phyloP scores from a whole-genome alignment of 2,797 vertebrate species.

The Hemitrygon akajei region DNA sequence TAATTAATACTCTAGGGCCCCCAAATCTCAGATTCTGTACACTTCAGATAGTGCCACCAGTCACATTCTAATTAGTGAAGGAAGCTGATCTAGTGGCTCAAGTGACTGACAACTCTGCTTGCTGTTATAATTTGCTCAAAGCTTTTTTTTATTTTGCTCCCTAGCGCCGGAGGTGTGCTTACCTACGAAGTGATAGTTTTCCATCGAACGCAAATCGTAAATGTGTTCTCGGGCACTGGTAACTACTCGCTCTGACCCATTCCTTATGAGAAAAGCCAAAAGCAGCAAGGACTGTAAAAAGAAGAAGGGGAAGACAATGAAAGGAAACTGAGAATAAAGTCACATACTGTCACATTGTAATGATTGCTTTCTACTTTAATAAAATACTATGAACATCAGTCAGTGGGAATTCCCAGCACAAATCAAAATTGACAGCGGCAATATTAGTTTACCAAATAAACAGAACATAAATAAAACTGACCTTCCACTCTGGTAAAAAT shows the following conservation, averaged over 20 bases:
- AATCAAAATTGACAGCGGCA: constrained; percentile 39
- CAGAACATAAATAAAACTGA: constrained; percentile 46
- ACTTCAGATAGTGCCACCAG: constrained; percentile 71
- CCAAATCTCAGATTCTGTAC: constrained; percentile 66
- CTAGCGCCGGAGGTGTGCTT: constrained; percentile 60
- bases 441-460: constrained; percentile 33
- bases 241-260: constrained; percentile 95
- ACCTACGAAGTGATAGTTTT: constrained; percentile 98
- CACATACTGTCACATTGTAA: background rate
- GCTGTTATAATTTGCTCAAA: constrained; percentile 74
- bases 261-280: constrained; percentile 92
- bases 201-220: constrained; percentile 94
- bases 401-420: constrained; percentile 22
- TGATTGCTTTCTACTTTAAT: constrained; percentile 29
- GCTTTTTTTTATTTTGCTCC: constrained; percentile 34
- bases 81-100: constrained; percentile 58
- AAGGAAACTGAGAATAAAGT: constrained; percentile 17
- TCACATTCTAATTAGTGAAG: constrained; percentile 74
- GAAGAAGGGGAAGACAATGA: constrained; percentile 28
- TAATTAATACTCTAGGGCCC: constrained; percentile 79
- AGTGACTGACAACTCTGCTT: constrained; percentile 66
- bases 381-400: constrained; percentile 32
- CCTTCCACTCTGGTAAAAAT: constrained; percentile 10
- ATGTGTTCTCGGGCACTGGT: constrained; percentile 97
- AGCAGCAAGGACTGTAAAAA: constrained; percentile 81